phyloP scores from a whole-genome alignment of 2,797 vertebrate genomes.

The Naso thynnoides region DNA sequence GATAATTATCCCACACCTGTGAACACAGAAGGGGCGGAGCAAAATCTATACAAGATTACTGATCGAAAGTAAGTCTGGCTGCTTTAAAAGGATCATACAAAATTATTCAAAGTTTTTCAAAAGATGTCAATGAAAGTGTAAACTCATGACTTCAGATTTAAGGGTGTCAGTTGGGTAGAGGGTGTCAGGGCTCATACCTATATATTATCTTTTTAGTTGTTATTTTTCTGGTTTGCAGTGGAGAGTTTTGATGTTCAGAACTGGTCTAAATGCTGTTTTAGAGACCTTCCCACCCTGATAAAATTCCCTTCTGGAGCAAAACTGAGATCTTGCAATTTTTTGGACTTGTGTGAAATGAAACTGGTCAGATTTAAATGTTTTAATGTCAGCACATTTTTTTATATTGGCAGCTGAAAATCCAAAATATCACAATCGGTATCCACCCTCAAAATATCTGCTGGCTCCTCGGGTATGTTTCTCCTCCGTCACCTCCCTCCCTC shows the following conservation, averaged over 20 bases:
- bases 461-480: conserved; percentile 11
- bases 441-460: conserved; percentile 44
- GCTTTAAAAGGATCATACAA: background rate
- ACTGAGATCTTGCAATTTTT: conserved; percentile 37
- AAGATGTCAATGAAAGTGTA: background rate
- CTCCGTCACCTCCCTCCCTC: conserved; percentile 12
- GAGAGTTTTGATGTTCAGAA: conserved; percentile 1
- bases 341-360: conserved; percentile 19
- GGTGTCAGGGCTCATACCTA: background rate
- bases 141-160: background rate
- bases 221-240: conserved; percentile 15
- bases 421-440: conserved; percentile 35
- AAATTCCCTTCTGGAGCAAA: conserved; percentile 19
- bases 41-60: background rate
- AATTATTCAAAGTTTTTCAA: background rate
- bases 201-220: too few relatives aligned
- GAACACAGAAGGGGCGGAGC: too few relatives aligned
- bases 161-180: too few relatives aligned
- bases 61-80: background rate
- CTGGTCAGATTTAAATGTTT: conserved; percentile 29
- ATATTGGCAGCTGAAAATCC: conserved; percentile 33
- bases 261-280: conserved; percentile 25
- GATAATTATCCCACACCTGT: too few relatives aligned
- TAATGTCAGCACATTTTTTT: conserved; percentile 51
- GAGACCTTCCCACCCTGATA: conserved; percentile 36